Percentiles rank a stretch among this genome's conserved stretches.
phyloP scores from a whole-genome alignment of 2,113 vertebrate genomes.

The Osmerus mordax region DNA sequence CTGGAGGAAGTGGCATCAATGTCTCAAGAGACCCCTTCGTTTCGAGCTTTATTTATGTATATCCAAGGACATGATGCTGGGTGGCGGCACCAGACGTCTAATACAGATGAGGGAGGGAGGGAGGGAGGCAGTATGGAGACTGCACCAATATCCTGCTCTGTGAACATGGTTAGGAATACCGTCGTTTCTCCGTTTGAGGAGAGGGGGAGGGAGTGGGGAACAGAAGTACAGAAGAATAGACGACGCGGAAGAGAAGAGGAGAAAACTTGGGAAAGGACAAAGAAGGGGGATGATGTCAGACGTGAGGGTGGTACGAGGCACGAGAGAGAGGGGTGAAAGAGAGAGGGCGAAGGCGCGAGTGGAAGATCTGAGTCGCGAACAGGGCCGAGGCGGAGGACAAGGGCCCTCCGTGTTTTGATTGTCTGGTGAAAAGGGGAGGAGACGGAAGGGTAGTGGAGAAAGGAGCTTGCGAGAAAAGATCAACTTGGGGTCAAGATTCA shows the following conservation, averaged over 20 bases:
- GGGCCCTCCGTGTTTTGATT: neutral
- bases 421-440: conserved; percentile 3
- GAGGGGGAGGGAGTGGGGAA: neutral
- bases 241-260: neutral
- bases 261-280: neutral
- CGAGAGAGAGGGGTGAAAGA: neutral
- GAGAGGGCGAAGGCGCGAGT: neutral
- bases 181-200: neutral
- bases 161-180: neutral
- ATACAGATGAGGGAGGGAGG: neutral
- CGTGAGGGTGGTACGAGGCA: neutral
- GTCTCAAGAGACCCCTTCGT: conserved; percentile 50
- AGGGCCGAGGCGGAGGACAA: neutral
- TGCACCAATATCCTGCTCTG: neutral
- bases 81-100: neutral
- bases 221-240: neutral
- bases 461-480: conserved; percentile 17
- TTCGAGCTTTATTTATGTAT: conserved; percentile 62
- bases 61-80: conserved; percentile 45
- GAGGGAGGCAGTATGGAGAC: neutral
- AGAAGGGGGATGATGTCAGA: neutral
- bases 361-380: neutral
- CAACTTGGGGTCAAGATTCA: conserved; percentile 58
- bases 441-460: neutral
- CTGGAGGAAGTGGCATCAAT: conserved; percentile 61